Conservation (phyloP, 2,888 invertebrate species). For the Cataglyphis altisquamis region DNA sequence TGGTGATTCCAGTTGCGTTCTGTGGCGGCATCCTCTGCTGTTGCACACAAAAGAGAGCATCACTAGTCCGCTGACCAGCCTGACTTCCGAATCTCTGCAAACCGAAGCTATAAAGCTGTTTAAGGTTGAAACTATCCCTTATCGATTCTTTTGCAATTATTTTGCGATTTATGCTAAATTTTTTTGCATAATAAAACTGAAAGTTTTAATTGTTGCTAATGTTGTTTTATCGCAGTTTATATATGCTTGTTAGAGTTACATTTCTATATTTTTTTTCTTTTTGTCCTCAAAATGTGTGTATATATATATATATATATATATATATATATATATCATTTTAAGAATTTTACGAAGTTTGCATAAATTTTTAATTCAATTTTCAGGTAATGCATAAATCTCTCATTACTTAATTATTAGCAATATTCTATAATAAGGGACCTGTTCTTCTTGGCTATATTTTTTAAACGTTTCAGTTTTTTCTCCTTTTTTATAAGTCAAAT, state of each 20-base stretch:
- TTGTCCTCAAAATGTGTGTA: background rate
- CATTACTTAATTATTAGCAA: background rate
- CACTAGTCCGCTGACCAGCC: constrained; percentile 95
- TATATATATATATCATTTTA: background rate
- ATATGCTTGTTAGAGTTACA: background rate
- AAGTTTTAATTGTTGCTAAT: constrained; percentile 20
- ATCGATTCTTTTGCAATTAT: background rate
- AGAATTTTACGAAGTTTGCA: constrained; percentile 1
- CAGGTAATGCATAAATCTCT: background rate
- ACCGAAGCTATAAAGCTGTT: constrained; percentile 97
- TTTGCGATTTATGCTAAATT: constrained; percentile 5
- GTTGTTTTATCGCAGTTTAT: background rate
- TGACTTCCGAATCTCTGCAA: constrained; percentile 95
- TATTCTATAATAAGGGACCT: constrained; percentile 10
- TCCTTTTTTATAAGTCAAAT: background rate
- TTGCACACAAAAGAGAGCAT: constrained; percentile 97
- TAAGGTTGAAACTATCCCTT: constrained; percentile 88
- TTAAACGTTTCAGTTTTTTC: background rate
- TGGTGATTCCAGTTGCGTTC: constrained; percentile 96
- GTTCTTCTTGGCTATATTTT: constrained; percentile 31
- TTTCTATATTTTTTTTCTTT: constrained; percentile 10
- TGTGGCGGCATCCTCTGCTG: constrained; percentile 97
- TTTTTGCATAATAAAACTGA: constrained; percentile 6
- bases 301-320: background rate
- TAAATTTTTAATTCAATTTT: constrained; percentile 13